Evolutionary conservation across 2,797 vertebrate species (phyloP).

Genomic region (Falco berigora): DNA sequence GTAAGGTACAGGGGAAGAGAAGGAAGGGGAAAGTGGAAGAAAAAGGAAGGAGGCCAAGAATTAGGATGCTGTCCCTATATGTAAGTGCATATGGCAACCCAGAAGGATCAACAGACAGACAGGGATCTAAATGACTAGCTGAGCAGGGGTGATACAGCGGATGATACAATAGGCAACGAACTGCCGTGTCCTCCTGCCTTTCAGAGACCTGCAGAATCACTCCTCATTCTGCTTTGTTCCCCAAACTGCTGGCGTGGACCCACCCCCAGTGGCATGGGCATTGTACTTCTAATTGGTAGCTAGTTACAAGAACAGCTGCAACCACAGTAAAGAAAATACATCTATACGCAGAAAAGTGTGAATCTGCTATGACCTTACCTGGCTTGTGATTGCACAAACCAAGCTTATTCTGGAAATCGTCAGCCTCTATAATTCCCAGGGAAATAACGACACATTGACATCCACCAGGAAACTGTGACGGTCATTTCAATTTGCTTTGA

Average conservation of each 20-base stretch:
- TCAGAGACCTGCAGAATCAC: not conserved
- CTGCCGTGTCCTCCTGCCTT: not conserved
- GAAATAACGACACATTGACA: accelerated
- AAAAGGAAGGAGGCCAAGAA: not conserved
- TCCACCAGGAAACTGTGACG: not conserved
- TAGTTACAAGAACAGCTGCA: not conserved
- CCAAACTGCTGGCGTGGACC: not conserved
- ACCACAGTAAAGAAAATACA: not conserved
- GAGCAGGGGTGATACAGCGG: not conserved
- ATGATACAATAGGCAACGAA: not conserved
- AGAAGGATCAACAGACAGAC: not conserved
- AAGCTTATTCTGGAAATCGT: not conserved
- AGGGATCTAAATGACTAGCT: not conserved
- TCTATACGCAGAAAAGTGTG: not conserved
- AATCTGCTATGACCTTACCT: not conserved
- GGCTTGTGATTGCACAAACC: not conserved
- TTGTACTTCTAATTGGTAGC: not conserved
- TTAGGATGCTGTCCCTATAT: not conserved
- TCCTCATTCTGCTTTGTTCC: accelerated
- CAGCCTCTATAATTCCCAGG: not conserved
- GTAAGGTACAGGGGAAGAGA: not conserved
- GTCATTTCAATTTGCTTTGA: not conserved
- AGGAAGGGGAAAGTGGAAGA: not conserved
- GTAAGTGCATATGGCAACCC: not conserved
- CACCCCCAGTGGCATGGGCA: accelerated